Evolutionary conservation across 2,888 invertebrate genomes (phyloP).

Genomic region (Carabus problematicus): DNA sequence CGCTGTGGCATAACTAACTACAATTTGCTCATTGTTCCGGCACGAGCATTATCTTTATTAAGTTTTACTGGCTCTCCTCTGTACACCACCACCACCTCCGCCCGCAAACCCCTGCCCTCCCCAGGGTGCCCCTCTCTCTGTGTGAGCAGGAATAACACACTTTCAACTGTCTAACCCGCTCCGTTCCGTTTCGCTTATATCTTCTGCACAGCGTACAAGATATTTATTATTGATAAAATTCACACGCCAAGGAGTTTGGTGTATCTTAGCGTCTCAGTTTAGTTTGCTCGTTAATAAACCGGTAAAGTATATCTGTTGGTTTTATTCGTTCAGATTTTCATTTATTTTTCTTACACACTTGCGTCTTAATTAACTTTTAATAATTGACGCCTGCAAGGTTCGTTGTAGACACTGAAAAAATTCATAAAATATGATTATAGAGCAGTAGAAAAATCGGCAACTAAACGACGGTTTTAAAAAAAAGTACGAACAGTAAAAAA

Average conservation of each 20-base stretch:
- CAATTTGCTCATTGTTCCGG: slow-evolving; percentile 59
- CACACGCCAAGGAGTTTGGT: not conserved
- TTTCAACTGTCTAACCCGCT: slow-evolving; percentile 7
- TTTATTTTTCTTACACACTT: not conserved
- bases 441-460: too few relatives aligned
- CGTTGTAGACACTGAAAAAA: slow-evolving; percentile 6
- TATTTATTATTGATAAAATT: slow-evolving; percentile 16
- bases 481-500: too few relatives aligned
- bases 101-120: not conserved
- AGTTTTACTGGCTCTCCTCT: slow-evolving; percentile 52
- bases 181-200: not conserved
- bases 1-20: slow-evolving; percentile 53
- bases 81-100: not conserved
- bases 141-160: slow-evolving; percentile 13
- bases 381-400: not conserved
- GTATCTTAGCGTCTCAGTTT: not conserved
- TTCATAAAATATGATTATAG: too few relatives aligned
- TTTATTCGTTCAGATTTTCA: not conserved
- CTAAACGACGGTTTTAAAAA: too few relatives aligned
- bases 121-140: not conserved
- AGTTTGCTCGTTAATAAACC: not conserved
- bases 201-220: not conserved
- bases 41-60: slow-evolving; percentile 58
- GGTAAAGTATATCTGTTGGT: not conserved
- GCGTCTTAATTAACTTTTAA: too few relatives aligned